These are phyloP conservation scores for Pteropus alecto DNA, from an alignment of 2,113 vertebrate genomes.

Conservation along the genomic window DNA sequence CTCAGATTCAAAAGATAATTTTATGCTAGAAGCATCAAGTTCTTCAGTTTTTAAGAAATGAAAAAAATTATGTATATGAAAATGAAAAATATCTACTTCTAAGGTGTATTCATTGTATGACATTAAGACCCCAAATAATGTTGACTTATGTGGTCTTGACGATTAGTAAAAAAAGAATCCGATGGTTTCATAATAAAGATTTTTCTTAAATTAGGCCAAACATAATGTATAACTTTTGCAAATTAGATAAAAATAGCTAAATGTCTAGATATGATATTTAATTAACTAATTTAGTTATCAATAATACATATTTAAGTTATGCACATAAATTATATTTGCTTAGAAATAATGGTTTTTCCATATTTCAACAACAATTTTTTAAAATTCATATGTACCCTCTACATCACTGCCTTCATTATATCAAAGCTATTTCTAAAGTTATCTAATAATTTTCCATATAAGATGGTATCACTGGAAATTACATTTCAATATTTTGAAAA, in stretches of 20 bases:
- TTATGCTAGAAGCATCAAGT: neutral
- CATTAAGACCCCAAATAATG: neutral
- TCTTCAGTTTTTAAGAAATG: neutral
- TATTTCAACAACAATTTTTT: neutral
- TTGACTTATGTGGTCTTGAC: neutral
- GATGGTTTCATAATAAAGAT: neutral
- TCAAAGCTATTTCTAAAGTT: neutral
- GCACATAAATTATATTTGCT: neutral
- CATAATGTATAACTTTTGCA: neutral
- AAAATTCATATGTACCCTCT: neutral
- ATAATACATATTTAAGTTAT: neutral
- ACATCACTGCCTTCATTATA: neutral
- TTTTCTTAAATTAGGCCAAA: neutral
- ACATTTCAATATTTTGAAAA: neutral
- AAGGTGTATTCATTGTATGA: neutral
- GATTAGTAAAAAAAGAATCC: neutral
- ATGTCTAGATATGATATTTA: neutral
- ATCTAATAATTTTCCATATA: neutral
- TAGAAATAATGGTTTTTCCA: neutral
- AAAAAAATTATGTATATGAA: neutral
- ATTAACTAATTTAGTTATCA: neutral
- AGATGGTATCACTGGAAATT: neutral
- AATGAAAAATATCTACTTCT: neutral
- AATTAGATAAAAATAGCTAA: neutral
- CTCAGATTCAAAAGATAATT: neutral